A percentile compares a stretch with the other conserved stretches of the same genome.
Evolutionary conservation across 35 echinoderm and acorn worm genomes (phyloP).

Genomic region (Stichopus chloronotus): DNA sequence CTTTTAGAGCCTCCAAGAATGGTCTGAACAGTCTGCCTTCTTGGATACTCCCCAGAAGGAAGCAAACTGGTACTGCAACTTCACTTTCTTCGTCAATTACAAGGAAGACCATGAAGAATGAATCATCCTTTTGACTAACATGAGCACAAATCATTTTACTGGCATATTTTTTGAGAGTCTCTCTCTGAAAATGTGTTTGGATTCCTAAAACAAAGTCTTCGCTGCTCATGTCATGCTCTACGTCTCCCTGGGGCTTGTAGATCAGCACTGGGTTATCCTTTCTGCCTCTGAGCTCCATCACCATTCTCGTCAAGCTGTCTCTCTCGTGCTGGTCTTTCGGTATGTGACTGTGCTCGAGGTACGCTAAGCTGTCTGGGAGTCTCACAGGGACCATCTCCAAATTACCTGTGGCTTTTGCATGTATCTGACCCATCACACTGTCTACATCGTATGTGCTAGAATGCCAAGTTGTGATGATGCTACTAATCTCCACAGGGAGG

Average conservation of each 20-base stretch:
- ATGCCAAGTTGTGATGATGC: not conserved
- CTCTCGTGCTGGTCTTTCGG: not conserved
- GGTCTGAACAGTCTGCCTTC: constrained; percentile 1
- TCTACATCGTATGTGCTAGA: not conserved
- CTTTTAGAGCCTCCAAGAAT: constrained; percentile 2
- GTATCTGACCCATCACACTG: not conserved
- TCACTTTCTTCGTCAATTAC: not conserved
- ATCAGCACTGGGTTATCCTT: constrained; percentile 16
- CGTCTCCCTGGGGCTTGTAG: constrained; percentile 21
- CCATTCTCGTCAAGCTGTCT: not conserved
- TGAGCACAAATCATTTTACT: constrained; percentile 7
- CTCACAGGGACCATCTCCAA: not conserved
- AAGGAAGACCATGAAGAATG: not conserved
- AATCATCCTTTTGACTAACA: not conserved
- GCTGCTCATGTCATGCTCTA: constrained; percentile 19
- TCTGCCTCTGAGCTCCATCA: not conserved
- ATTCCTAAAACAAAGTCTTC: constrained; percentile 20
- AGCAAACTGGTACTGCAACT: not conserved
- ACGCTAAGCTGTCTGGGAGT: not conserved
- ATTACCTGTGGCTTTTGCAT: not conserved
- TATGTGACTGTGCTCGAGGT: not conserved
- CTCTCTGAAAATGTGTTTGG: constrained; percentile 26
- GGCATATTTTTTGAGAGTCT: not conserved
- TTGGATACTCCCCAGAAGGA: not conserved
- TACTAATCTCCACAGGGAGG: not conserved